Base-by-base conservation (phyloP, 2,888 invertebrate genomes). In the Amphipyra berbera region DNA sequence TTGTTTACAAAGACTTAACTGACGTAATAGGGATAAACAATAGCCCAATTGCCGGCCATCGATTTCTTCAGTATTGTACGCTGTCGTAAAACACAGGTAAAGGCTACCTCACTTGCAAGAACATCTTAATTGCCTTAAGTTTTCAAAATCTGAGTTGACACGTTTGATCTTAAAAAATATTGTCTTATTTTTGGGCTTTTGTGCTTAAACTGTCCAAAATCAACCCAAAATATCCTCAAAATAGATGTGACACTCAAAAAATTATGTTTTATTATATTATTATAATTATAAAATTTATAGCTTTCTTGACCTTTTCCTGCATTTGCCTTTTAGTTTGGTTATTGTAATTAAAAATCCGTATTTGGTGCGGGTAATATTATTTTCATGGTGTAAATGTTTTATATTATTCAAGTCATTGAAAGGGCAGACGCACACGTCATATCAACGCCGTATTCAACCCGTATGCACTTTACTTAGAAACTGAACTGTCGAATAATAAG, bases 391-490 rank as follows among this genome's bases (percentile, higher is more conserved):
- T 78, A 2, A 21, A 79, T 72, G 66, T 72, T 70, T 62, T 63
- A 79, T 74, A 73, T 73, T 84, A 83, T 83, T 83, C 83, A 82
- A 87, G 87, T 89, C 91, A 91, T 90, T 88, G 86, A 82, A 88
- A 90, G 85, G 88, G 86, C 92, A 92, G 92, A 92, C 93, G 80
- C 86, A 87, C 83, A 86, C 87, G 86, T 90, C 90, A 89, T 88
- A 87, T 85, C 83, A 80, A 86, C 85, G 83, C 84, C 84, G 88
- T 85, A 90, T 90, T 88, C 88, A 89, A 87, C 86, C 88, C 87
- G 88, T 88, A 90, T 92, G 92, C 93, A 92, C 83, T 94, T 95
- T 94, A 94, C 94, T 93, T 91, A 94, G 94, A 94, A 94, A 88
- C 87, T 82, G 90, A 88, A 92, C 93, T 90, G 94, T 85, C 93